phyloP scores from a whole-genome alignment of 1,140 invertebrate species.

The Drosophila ohnishii region DNA sequence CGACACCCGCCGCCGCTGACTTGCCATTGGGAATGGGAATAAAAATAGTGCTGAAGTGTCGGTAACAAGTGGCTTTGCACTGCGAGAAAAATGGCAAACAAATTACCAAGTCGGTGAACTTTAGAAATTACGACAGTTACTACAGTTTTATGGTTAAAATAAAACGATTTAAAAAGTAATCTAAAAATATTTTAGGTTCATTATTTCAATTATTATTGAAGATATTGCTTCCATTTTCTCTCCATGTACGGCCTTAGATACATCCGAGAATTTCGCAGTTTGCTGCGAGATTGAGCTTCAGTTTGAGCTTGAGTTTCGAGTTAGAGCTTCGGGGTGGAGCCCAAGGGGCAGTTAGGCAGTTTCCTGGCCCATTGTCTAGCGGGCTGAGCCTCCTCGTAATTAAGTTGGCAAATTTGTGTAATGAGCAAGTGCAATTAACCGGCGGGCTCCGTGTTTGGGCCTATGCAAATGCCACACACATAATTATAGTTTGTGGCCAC shows the following conservation, averaged over 20 bases:
- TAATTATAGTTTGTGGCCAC: constrained; percentile 64
- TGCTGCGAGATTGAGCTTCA: constrained; percentile 15
- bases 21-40: constrained; percentile 49
- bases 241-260: constrained; percentile 10
- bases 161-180: not conserved
- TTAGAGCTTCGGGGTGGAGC: constrained; percentile 7
- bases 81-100: constrained; percentile 16
- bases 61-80: constrained; percentile 59
- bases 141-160: not conserved
- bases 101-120: not conserved
- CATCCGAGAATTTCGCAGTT: constrained; percentile 18
- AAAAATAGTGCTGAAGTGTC: constrained; percentile 23
- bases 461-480: constrained; percentile 64
- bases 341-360: constrained; percentile 12
- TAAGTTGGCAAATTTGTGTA: constrained; percentile 78
- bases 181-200: not conserved
- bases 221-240: not conserved
- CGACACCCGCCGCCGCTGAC: constrained; percentile 4
- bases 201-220: not conserved
- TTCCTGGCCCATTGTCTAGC: constrained; percentile 65
- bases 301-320: constrained; percentile 7
- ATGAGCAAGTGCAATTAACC: constrained; percentile 67
- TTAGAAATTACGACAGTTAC: not conserved
- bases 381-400: constrained; percentile 52
- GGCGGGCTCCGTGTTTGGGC: constrained; percentile 17